Evolutionary conservation across 2,888 invertebrate genomes (phyloP), one percentile per base, ranked within the genome.

Genomic region (Acronicta psi): DNA sequence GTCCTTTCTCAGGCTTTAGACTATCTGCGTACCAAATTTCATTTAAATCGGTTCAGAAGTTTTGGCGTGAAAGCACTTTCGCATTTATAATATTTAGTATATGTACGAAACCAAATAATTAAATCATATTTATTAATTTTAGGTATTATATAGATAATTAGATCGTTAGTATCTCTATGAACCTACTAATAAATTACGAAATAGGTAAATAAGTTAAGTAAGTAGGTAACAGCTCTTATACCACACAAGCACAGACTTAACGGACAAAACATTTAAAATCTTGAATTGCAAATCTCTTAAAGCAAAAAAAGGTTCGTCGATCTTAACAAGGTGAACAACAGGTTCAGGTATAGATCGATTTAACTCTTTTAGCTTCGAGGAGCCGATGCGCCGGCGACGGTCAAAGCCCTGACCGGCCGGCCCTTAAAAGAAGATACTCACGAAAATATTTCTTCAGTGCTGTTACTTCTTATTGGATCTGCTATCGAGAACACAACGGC

Each of bases 281-380:
- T 34, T n/a, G n/a, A n/a, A 58, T 63, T 60, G 75, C 72, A 70
- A 76, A 83, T 75, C 55, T 78, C n/a, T 80, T 78, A 66, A 68
- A 79, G 80, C 69, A 82, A 86, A 85, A 80, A 73, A 79, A 83
- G 83, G 83, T 84, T 81, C 79, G 81, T 78, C 82, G 84, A 82
- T 85, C 82, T 79, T 80, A 80, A 82, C 82, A 84, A 84, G 84
- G 84, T 86, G 82, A 86, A 85, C 88, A 88, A 89, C 88, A 87
- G 88, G 89, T 87, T 88, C 85, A 81, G 78, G 78, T 83, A 83
- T 76, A 82, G 80, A 83, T 84, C 83, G 80, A 57, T 77, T 79
- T 71, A 75, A 79, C 75, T 83, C 78, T 83, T 83, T 85, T 82
- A 81, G 83, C 80, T 78, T 73, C 75, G 77, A 81, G 82, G 56